Conservation (phyloP, 2,888 invertebrate genomes). For the Eupithecia centaureata region DNA sequence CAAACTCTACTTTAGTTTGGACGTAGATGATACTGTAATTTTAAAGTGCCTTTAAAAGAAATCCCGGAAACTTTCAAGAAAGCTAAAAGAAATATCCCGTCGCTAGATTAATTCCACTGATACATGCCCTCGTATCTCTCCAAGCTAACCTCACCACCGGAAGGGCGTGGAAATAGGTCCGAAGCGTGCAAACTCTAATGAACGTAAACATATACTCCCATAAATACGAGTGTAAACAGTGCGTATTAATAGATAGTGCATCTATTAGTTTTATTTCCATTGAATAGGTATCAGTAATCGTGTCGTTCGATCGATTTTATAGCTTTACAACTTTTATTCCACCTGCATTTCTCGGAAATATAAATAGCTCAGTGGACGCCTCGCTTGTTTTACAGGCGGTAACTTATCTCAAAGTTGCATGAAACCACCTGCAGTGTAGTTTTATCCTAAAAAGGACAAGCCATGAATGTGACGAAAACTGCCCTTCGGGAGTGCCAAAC, state of each 20-base stretch:
- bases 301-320: slow-evolving; percentile 18
- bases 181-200: slow-evolving; percentile 24
- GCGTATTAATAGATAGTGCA: slow-evolving; percentile 11
- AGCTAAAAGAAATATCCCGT: slow-evolving; percentile 22
- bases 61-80: slow-evolving; percentile 3
- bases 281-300: slow-evolving; percentile 12
- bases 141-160: slow-evolving; percentile 27
- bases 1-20: too few relatives aligned
- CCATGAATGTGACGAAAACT: slow-evolving; percentile 28
- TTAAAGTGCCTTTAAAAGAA: background rate
- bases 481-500: slow-evolving; percentile 49
- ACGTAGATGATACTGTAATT: too few relatives aligned
- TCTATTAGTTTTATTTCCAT: slow-evolving; percentile 10
- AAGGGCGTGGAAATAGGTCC: slow-evolving; percentile 35
- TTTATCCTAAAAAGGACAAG: slow-evolving; percentile 34
- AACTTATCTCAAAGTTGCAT: slow-evolving; percentile 35
- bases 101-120: slow-evolving; percentile 23
- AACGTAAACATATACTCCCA: slow-evolving; percentile 15
- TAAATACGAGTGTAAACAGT: slow-evolving; percentile 9
- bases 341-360: slow-evolving; percentile 32
- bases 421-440: slow-evolving; percentile 36
- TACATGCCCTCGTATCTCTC: slow-evolving; percentile 12
- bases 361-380: slow-evolving; percentile 28
- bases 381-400: slow-evolving; percentile 33
- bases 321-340: slow-evolving; percentile 22